phyloP scores from a whole-genome alignment of 2,113 vertebrate species.

The Prolemur simus region DNA sequence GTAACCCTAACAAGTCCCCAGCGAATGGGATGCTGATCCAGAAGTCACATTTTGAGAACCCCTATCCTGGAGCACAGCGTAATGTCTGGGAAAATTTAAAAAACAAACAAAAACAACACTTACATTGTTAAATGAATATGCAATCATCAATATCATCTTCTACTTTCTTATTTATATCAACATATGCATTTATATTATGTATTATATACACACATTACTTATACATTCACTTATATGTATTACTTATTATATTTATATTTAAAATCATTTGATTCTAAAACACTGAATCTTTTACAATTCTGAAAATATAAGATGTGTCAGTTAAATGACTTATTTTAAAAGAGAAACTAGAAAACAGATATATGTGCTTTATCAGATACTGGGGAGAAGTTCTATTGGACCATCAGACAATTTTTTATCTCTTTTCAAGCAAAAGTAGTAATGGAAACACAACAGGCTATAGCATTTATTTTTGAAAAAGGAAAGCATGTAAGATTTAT shows the following conservation, averaged over 20 bases:
- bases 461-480: background rate
- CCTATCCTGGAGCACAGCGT: background rate
- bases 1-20: background rate
- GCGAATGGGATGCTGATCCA: too few species aligned
- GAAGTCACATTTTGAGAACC: background rate
- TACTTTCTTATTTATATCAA: background rate
- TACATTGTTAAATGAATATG: background rate
- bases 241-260: background rate
- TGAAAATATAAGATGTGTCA: background rate
- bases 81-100: background rate
- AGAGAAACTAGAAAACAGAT: background rate
- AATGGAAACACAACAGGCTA: background rate
- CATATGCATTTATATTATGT: background rate
- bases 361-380: background rate
- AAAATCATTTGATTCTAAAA: background rate
- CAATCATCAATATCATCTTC: background rate
- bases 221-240: background rate
- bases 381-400: background rate
- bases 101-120: background rate
- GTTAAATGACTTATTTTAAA: background rate
- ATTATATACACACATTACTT: background rate
- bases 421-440: background rate
- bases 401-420: background rate
- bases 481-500: background rate
- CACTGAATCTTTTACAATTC: background rate